These are phyloP conservation scores for Pygoscelis antarcticus DNA, from an alignment of 2,113 vertebrate genomes.

Conservation along the genomic window DNA sequence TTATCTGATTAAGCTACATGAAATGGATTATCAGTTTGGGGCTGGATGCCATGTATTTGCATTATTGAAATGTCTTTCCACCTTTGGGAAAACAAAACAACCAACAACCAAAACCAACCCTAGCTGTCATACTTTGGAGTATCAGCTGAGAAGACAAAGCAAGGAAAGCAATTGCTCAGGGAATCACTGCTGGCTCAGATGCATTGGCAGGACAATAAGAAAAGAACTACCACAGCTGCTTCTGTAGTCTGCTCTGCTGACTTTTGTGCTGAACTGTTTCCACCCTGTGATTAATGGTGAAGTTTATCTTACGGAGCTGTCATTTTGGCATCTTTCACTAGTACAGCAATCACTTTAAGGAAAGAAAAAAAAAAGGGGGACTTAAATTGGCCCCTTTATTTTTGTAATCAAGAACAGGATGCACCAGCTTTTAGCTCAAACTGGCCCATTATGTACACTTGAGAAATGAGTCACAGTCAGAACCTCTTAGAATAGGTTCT, in stretches of 20 bases:
- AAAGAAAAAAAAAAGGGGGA: background rate
- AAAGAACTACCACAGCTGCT: background rate
- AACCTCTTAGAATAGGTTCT: background rate
- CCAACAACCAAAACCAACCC: background rate
- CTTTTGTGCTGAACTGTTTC: conserved; percentile 26
- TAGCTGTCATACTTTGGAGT: background rate
- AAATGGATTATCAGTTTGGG: background rate
- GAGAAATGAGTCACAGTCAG: conserved; percentile 44
- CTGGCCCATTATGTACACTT: background rate
- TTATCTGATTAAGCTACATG: background rate
- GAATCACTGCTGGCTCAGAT: background rate
- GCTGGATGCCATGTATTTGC: background rate
- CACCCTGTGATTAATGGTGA: conserved; percentile 5
- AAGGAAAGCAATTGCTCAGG: background rate
- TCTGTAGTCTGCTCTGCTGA: background rate
- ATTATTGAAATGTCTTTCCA: background rate
- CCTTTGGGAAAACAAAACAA: background rate
- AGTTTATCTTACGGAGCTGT: background rate
- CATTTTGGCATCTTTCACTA: conserved; percentile 16
- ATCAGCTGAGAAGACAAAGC: background rate
- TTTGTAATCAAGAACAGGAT: conserved; percentile 55
- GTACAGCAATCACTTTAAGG: background rate
- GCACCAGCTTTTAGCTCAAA: background rate
- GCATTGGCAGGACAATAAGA: background rate
- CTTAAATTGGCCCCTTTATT: background rate